These are phyloP conservation scores for Echinarachnius parma DNA, from an alignment of 53 echinoderm and acorn worm genomes.

Conservation along the genomic window DNA sequence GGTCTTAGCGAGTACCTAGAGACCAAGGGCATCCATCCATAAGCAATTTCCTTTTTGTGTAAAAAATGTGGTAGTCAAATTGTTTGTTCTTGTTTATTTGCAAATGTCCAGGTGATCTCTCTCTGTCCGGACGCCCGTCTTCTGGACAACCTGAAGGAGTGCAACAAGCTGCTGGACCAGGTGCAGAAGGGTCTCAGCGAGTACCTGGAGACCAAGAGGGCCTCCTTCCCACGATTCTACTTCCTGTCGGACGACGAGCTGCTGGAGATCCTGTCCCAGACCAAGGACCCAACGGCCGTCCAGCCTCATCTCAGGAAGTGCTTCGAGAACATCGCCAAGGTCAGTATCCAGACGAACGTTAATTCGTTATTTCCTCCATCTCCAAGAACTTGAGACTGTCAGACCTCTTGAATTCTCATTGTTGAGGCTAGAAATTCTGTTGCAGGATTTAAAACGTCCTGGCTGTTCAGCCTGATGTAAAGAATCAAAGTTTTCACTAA, in stretches of 20 bases:
- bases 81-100: not conserved
- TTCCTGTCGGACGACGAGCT: slow-evolving; percentile 98
- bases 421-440: too few relatives aligned
- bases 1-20: slow-evolving; percentile 98
- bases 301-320: slow-evolving; percentile 99
- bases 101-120: slow-evolving; percentile 98
- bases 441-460: too few relatives aligned
- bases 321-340: slow-evolving; percentile 96
- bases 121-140: slow-evolving; percentile 94
- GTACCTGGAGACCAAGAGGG: slow-evolving; percentile 96
- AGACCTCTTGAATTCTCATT: too few relatives aligned
- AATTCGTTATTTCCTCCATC: too few relatives aligned
- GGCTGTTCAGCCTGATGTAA: too few relatives aligned
- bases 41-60: slow-evolving; percentile 83
- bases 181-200: slow-evolving; percentile 99
- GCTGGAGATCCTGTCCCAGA: slow-evolving; percentile 97
- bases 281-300: slow-evolving; percentile 96
- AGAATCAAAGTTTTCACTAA: too few relatives aligned
- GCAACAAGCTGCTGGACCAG: slow-evolving; percentile 99
- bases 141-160: slow-evolving; percentile 95
- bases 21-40: slow-evolving; percentile 88
- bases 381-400: too few relatives aligned
- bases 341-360: slow-evolving; percentile 27
- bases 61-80: too few relatives aligned
- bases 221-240: slow-evolving; percentile 98